Evolutionary conservation across 2,888 invertebrate species (phyloP).

Genomic region (Nomada goodeniana): DNA sequence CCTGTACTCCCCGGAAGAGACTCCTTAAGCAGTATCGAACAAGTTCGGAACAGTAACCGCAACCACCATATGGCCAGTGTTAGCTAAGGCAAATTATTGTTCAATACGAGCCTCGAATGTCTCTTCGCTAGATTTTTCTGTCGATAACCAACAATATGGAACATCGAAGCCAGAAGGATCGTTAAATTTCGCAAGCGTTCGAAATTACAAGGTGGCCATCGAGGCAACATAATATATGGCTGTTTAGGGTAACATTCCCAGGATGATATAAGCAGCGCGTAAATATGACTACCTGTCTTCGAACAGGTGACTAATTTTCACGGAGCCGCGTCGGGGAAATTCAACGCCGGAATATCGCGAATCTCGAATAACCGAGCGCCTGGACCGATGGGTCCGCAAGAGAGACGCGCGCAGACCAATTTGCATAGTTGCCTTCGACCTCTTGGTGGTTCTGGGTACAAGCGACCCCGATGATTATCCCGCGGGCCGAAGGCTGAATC

Average conservation of each 20-base stretch:
- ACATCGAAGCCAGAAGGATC: not conserved
- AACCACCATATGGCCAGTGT: not conserved
- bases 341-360: conserved; percentile 25
- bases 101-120: not conserved
- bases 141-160: too few relatives aligned
- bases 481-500: conserved; percentile 68
- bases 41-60: conserved; percentile 3
- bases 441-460: conserved; percentile 49
- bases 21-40: not conserved
- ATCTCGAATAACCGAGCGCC: conserved; percentile 25
- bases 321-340: conserved; percentile 32
- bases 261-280: conserved; percentile 14
- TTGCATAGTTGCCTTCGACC: conserved; percentile 75
- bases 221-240: conserved; percentile 8
- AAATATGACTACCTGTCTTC: conserved; percentile 57
- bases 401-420: conserved; percentile 55
- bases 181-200: conserved; percentile 12
- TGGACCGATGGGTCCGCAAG: conserved; percentile 13
- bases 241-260: conserved; percentile 17
- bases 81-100: not conserved
- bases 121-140: not conserved
- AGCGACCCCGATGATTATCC: conserved; percentile 72
- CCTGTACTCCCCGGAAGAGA: conserved; percentile 14
- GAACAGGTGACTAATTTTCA: conserved; percentile 59
- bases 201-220: not conserved